A percentile compares a stretch with the other conserved stretches of the same genome.
These are phyloP conservation scores for Arnoldichthys spilopterus DNA, from an alignment of 2,797 vertebrate genomes.

Conservation along the genomic window DNA sequence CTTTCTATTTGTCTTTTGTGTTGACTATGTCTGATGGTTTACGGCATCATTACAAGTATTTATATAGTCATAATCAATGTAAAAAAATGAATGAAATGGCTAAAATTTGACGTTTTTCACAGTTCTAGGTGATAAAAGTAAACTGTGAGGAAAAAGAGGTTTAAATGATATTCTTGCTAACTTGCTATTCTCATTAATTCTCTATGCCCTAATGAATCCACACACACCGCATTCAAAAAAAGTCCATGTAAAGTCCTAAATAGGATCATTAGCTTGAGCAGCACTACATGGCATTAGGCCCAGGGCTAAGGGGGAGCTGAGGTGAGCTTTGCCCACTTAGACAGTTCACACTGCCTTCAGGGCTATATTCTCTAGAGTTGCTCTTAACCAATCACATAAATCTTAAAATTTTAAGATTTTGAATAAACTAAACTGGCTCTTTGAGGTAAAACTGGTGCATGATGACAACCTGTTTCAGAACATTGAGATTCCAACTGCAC, in stretches of 20 bases:
- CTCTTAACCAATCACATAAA: no score
- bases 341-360: no score
- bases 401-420: no score
- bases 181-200: background rate
- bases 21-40: background rate
- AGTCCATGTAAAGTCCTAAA: conserved; percentile 25
- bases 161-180: background rate
- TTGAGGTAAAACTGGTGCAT: no score
- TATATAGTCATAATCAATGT: no score
- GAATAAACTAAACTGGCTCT: no score
- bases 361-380: no score
- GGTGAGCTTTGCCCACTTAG: no score
- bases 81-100: background rate
- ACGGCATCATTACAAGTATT: background rate
- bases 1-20: background rate
- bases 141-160: background rate
- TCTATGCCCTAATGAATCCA: conserved; percentile 13
- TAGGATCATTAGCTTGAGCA: conserved; percentile 24
- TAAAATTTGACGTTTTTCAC: background rate
- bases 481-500: no score
- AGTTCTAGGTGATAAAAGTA: background rate
- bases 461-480: no score
- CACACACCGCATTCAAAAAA: conserved; percentile 4
- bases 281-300: conserved; percentile 7
- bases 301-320: no score